A percentile compares a stretch with the other conserved stretches of the same genome.
Conservation (phyloP, 2,113 vertebrate species). For the Mus musculus region GRCm39 chr5:6108001-6108500, state of each 20-base stretch:
- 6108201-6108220: not conserved
- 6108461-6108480: not conserved
- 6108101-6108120: constrained; percentile 48
- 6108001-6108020: constrained; percentile 74
- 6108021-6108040: constrained; percentile 46
- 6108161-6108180: constrained; percentile 51
- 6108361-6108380: not conserved
- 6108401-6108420: constrained; percentile 3
- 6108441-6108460: not conserved
- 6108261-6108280: constrained; percentile 59
- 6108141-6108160: constrained; percentile 20
- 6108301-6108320: not conserved
- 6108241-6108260: constrained; percentile 58
- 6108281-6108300: constrained; percentile 36
- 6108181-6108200: not conserved
- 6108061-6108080: constrained; percentile 69
- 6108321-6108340: constrained; percentile 25
- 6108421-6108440: constrained; percentile 2
- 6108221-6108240: not conserved
- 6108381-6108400: constrained; percentile 25
- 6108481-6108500: not conserved
- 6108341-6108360: not conserved
- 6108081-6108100: constrained; percentile 75
- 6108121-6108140: constrained; percentile 52
- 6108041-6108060: constrained; percentile 69